These are phyloP conservation scores for Eurois occulta DNA, from an alignment of 2,888 invertebrate species.

Conservation along the genomic window DNA sequence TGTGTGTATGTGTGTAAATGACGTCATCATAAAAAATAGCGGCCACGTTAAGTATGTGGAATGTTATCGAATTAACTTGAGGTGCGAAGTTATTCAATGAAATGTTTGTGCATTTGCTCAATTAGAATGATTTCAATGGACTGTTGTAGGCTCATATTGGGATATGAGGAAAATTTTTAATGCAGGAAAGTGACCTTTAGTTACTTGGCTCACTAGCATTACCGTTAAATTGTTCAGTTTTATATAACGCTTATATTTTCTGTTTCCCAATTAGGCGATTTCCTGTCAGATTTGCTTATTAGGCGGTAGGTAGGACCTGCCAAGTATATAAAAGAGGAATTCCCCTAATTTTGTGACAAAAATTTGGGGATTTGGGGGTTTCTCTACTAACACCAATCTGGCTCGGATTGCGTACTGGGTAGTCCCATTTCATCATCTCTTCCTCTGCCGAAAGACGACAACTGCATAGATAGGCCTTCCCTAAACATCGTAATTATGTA, in stretches of 20 bases:
- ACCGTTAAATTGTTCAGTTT: not conserved
- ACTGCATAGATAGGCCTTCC: no score
- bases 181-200: not conserved
- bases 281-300: not conserved
- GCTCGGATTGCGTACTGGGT: no score
- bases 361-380: not conserved
- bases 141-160: not conserved
- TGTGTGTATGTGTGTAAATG: not conserved
- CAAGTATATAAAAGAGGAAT: not conserved
- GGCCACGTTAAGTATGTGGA: slow-evolving; percentile 1
- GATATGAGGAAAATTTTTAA: not conserved
- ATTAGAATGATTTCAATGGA: not conserved
- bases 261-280: not conserved
- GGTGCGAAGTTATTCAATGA: slow-evolving; percentile 32
- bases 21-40: slow-evolving; percentile 32
- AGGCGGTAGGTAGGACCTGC: not conserved
- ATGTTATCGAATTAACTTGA: slow-evolving; percentile 21
- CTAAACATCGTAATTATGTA: no score
- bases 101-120: slow-evolving; percentile 14
- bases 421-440: no score
- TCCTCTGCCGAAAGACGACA: no score
- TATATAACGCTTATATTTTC: not conserved
- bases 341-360: not conserved
- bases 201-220: not conserved
- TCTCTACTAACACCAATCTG: not conserved